Percentiles rank a stretch among this genome's conserved stretches.
These are phyloP conservation scores for Drosophila helvetica DNA, from an alignment of 2,888 invertebrate species.

Conservation along the genomic window DNA sequence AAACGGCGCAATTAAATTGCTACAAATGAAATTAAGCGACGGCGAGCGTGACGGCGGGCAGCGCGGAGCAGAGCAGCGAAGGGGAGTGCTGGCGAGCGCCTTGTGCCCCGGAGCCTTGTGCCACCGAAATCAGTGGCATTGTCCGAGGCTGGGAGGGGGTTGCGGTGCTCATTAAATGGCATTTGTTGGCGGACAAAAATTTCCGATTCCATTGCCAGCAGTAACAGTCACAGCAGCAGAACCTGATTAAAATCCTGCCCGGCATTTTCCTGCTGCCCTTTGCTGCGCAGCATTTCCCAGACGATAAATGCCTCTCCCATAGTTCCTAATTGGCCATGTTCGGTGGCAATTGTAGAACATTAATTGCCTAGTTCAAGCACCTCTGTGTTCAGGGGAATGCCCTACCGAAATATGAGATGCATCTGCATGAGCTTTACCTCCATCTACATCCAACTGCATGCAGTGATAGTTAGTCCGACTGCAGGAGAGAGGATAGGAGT, in stretches of 20 bases:
- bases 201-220: background rate
- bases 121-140: slow-evolving; percentile 41
- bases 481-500: no score
- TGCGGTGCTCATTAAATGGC: slow-evolving; percentile 41
- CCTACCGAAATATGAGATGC: slow-evolving; percentile 8
- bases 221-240: no score
- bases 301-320: slow-evolving; percentile 3
- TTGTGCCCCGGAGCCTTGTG: slow-evolving; percentile 4
- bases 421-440: background rate
- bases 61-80: slow-evolving; percentile 26
- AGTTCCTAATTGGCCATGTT: slow-evolving; percentile 31
- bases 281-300: slow-evolving; percentile 5
- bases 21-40: slow-evolving; percentile 73
- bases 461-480: no score
- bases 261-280: slow-evolving; percentile 1
- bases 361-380: slow-evolving; percentile 9
- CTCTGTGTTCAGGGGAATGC: slow-evolving; percentile 6
- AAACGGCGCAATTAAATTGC: slow-evolving; percentile 70
- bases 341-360: slow-evolving; percentile 13
- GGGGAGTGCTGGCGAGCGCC: slow-evolving; percentile 6
- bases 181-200: slow-evolving; percentile 34
- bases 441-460: background rate
- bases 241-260: slow-evolving; percentile 1
- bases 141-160: slow-evolving; percentile 27
- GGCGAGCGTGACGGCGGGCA: slow-evolving; percentile 59